Evolutionary conservation across 1,140 invertebrate genomes (phyloP), one percentile per base, ranked within the genome.

Genomic region (Bacillus rossius): DNA sequence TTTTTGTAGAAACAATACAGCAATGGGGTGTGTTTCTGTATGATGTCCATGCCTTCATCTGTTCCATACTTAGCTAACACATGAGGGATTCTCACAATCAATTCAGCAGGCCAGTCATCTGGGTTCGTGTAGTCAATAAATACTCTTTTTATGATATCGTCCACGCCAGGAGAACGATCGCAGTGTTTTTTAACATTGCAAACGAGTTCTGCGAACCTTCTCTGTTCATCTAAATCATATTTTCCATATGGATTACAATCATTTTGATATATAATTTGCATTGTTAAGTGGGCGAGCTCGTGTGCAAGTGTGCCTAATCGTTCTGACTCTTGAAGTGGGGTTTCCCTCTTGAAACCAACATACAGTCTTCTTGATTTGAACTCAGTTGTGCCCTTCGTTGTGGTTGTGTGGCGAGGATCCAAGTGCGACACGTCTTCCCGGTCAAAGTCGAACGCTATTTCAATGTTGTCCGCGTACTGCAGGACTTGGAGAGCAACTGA

Each of bases 381-480:
- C 8, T 45, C 42, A 19, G 42, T 45, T 45, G 42, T 22, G 14
- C 17, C 42, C n/a, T 19, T 17, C 8, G 42, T 45, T 19, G 17
- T 22, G 5, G 5, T n/a, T 5, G 17, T 5, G 17, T 22, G n/a
- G n/a, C 22, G 17, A 4, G 22, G 17, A 17, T 45, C 22, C 4
- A 45, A 7, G 8, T 22, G 17, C 42, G 5, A 17, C 17, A 22
- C 42, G 22, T 45, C 22, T 45, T 17, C 14, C 22, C 22, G 4
- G 42, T 45, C 42, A 45, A 45, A 45, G 42, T 45, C 42, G n/a
- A 45, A 45, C 8, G 42, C 42, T 45, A 45, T 45, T 22, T 22
- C 17, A 17, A 45, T 5, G 17, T 45, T 22, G 17, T 17, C 17
- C 4, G 22, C 22, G n/a, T 45, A 17, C 42, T 45, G 42, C 4